Evolutionary conservation across 2,113 vertebrate species (phyloP).

Genomic region (Apodemus sylvaticus): DNA sequence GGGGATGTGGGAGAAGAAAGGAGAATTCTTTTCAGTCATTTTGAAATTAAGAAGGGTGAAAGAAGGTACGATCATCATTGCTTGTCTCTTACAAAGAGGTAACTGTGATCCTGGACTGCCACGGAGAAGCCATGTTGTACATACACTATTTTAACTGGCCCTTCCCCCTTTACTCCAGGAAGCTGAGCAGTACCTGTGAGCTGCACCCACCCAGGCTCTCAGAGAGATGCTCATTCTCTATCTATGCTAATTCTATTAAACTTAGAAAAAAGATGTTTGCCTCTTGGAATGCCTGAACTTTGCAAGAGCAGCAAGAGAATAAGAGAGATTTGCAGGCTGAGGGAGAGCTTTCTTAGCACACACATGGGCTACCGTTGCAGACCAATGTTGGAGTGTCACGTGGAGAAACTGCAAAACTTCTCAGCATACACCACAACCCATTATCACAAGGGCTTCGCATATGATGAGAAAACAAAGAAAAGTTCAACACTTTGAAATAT

Average conservation of each 20-base stretch:
- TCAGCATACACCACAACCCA: not conserved
- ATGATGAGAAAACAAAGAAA: not conserved
- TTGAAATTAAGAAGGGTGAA: slow-evolving; percentile 33
- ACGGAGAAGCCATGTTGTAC: not conserved
- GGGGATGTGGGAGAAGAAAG: not conserved
- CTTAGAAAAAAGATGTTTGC: not conserved
- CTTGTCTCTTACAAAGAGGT: not conserved
- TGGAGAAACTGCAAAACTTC: not conserved
- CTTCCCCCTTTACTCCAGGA: not conserved
- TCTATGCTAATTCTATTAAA: not conserved
- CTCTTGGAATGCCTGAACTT: not conserved
- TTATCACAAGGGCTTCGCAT: not conserved
- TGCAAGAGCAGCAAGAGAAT: not conserved
- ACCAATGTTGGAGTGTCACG: not conserved
- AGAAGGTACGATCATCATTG: slow-evolving; percentile 47
- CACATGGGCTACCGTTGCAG: not conserved
- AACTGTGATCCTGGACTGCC: not conserved
- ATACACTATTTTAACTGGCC: not conserved
- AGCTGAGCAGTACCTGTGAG: not conserved
- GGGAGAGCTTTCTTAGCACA: not conserved
- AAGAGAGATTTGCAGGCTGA: not conserved
- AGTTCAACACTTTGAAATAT: not conserved
- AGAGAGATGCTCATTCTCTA: not conserved
- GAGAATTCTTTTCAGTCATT: not conserved
- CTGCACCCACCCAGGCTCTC: not conserved